Evolutionary conservation across 2,888 invertebrate genomes (phyloP).

Genomic region (Scotopteryx bipunctaria): DNA sequence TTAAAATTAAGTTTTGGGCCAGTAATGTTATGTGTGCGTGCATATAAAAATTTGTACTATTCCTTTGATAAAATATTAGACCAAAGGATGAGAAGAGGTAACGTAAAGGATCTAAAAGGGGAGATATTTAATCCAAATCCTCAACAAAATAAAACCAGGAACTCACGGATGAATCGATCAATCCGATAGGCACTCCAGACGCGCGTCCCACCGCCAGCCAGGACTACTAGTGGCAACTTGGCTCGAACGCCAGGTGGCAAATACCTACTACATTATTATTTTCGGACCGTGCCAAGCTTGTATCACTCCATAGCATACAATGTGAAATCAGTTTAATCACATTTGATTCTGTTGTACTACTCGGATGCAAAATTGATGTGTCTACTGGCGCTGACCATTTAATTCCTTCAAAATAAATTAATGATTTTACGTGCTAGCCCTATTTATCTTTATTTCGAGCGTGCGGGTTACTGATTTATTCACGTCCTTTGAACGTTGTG

Average conservation of each 20-base stretch:
- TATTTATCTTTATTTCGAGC: no score
- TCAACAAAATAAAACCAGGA: slow-evolving; percentile 38
- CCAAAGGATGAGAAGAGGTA: not conserved
- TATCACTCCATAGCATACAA: slow-evolving; percentile 10
- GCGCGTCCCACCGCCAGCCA: slow-evolving; percentile 51
- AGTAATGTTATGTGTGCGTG: not conserved
- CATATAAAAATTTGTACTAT: not conserved
- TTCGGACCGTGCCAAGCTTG: slow-evolving; percentile 54
- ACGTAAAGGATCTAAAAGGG: not conserved
- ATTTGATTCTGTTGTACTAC: slow-evolving; percentile 2
- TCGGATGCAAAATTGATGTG: not conserved
- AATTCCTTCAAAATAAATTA: not conserved
- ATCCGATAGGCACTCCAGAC: slow-evolving; percentile 45
- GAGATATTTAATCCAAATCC: slow-evolving; percentile 17
- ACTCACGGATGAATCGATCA: slow-evolving; percentile 59
- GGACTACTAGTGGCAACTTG: slow-evolving; percentile 61
- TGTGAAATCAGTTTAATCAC: slow-evolving; percentile 20
- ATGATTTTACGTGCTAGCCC: no score
- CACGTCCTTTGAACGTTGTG: no score
- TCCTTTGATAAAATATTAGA: no score
- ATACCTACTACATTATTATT: slow-evolving; percentile 72
- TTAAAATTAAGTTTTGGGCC: no score
- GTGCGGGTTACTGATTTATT: no score
- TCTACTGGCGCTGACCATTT: slow-evolving; percentile 11
- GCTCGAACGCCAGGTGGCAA: slow-evolving; percentile 67